These are phyloP conservation scores for Zingel zingel DNA, from an alignment of 2,113 vertebrate genomes.

Conservation along the genomic window DNA sequence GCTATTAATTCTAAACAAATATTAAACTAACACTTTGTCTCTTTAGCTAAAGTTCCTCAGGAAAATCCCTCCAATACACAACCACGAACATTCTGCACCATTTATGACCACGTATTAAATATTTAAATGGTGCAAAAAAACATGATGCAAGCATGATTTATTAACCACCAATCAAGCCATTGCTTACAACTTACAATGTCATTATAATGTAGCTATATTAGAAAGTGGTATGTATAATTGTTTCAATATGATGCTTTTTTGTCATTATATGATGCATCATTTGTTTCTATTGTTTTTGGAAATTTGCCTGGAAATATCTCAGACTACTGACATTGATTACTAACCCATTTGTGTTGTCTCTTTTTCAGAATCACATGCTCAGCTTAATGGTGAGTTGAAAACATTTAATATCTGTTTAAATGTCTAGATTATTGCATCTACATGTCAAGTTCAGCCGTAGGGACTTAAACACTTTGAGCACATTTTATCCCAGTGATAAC, in stretches of 20 bases:
- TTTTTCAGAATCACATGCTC: conserved; percentile 55
- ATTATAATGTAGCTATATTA: background rate
- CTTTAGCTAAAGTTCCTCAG: too few relatives aligned
- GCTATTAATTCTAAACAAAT: too few relatives aligned
- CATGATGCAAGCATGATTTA: too few relatives aligned
- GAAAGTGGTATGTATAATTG: background rate
- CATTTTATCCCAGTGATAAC: background rate
- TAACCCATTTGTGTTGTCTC: background rate
- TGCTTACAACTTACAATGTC: too few relatives aligned
- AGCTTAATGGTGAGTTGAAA: conserved; percentile 61
- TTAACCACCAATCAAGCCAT: too few relatives aligned
- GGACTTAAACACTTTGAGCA: background rate
- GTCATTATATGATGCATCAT: background rate
- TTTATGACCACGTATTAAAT: too few relatives aligned
- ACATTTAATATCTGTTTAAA: background rate
- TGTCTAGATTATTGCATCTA: background rate
- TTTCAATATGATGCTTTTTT: background rate
- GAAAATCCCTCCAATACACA: too few relatives aligned
- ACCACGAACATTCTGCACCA: too few relatives aligned
- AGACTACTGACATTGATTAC: background rate
- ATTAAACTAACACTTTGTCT: too few relatives aligned
- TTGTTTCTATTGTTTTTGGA: background rate
- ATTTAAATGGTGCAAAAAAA: too few relatives aligned
- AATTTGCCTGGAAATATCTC: background rate
- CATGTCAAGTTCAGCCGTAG: background rate